Evolutionary conservation across 2,797 vertebrate species (phyloP).

Genomic region (Okamejei kenojei): DNA sequence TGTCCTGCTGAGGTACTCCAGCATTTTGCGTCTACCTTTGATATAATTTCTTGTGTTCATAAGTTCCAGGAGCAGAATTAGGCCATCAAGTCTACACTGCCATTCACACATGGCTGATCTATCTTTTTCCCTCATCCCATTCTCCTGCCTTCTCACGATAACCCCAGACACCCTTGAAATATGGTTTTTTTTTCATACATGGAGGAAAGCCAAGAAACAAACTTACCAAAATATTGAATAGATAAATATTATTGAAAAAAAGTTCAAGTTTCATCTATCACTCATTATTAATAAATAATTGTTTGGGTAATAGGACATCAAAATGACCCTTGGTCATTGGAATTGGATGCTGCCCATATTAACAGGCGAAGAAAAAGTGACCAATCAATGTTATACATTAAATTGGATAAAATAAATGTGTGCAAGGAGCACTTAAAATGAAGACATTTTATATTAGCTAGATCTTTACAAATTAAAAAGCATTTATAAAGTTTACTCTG

Average conservation of each 20-base stretch:
- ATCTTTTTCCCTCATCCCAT: no score
- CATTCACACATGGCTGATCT: no score
- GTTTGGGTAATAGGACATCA: neutral
- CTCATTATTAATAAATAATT: neutral
- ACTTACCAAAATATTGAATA: neutral
- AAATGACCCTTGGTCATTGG: neutral
- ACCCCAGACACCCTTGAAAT: no score
- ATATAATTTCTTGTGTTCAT: no score
- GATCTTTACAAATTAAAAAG: neutral
- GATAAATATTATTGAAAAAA: neutral
- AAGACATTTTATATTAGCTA: neutral
- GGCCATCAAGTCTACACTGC: no score
- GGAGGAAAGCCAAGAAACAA: neutral
- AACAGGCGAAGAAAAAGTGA: neutral
- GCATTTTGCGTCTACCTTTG: no score
- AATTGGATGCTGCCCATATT: neutral
- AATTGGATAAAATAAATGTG: neutral
- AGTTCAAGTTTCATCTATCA: neutral
- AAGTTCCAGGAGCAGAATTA: no score
- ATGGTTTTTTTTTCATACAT: no score
- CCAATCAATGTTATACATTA: neutral
- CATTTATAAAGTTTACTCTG: neutral
- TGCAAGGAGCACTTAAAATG: neutral
- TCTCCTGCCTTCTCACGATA: no score
- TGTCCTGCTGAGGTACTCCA: no score